These are phyloP conservation scores for Zygogramma bicolorata DNA, from an alignment of 2,888 invertebrate species.

Conservation along the genomic window DNA sequence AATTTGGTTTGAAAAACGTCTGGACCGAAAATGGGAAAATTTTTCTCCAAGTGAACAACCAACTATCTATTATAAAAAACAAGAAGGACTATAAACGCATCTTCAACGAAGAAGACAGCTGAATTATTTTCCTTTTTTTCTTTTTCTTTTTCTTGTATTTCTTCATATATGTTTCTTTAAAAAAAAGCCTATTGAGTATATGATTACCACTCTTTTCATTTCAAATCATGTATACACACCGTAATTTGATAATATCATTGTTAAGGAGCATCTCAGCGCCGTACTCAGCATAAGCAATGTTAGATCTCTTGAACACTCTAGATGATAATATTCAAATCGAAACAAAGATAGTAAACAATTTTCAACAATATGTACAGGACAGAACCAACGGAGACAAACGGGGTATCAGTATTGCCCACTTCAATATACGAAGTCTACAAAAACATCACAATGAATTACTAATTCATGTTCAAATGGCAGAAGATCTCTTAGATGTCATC, in stretches of 20 bases:
- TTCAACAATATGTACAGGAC: neutral
- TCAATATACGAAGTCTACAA: constrained; percentile 17
- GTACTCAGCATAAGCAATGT: constrained; percentile 3
- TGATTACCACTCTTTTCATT: neutral
- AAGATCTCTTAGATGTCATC: neutral
- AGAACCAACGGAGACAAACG: neutral
- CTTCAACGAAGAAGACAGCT: too few relatives aligned
- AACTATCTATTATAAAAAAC: too few relatives aligned
- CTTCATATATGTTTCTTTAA: neutral
- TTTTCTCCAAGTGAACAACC: too few relatives aligned
- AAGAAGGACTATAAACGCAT: too few relatives aligned
- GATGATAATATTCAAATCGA: constrained; percentile 7
- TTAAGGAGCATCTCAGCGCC: constrained; percentile 2
- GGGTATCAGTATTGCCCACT: constrained; percentile 13
- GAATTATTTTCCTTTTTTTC: too few relatives aligned
- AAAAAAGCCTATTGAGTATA: neutral
- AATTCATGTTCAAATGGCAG: constrained; percentile 16
- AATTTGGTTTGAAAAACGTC: neutral
- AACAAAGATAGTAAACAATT: constrained; percentile 10
- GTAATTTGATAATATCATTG: neutral
- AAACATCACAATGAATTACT: constrained; percentile 23
- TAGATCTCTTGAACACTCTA: constrained; percentile 12
- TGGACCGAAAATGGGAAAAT: too few relatives aligned
- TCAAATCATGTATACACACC: neutral
- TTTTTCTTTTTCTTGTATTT: too few relatives aligned